Conservation (phyloP, 1,140 invertebrate species). For the Andrena cerasifolii region DNA sequence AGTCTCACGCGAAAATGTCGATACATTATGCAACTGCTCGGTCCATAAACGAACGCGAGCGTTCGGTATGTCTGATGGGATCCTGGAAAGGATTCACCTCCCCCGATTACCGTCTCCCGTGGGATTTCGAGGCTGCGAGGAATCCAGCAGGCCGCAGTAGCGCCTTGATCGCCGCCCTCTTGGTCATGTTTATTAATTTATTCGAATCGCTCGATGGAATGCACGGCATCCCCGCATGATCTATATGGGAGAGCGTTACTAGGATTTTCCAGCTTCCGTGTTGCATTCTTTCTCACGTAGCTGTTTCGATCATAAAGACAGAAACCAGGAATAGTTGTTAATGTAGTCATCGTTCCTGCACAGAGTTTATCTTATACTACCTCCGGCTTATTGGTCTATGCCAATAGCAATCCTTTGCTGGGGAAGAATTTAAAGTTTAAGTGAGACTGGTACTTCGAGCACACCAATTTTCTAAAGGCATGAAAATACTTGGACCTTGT, state of each 20-base stretch:
- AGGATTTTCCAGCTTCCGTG: conserved; percentile 42
- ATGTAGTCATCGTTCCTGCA: conserved; percentile 3
- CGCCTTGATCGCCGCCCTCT: background rate
- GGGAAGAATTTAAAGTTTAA: too few relatives aligned
- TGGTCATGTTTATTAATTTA: conserved; percentile 64
- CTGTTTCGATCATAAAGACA: conserved; percentile 30
- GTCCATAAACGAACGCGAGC: conserved; percentile 76
- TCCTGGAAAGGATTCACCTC: conserved; percentile 21
- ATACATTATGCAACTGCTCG: conserved; percentile 81
- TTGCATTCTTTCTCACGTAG: conserved; percentile 61
- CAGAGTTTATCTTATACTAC: background rate
- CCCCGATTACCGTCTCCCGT: background rate
- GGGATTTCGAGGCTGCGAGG: background rate
- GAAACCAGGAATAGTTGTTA: conserved; percentile 13
- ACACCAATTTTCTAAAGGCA: too few relatives aligned
- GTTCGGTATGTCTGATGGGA: conserved; percentile 21
- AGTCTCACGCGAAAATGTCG: conserved; percentile 72
- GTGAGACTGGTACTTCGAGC: too few relatives aligned
- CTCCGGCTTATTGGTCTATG: too few relatives aligned
- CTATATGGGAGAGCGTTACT: conserved; percentile 19
- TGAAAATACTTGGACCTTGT: too few relatives aligned
- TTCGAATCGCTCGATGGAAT: conserved; percentile 37
- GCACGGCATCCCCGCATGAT: conserved; percentile 25
- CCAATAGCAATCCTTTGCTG: too few relatives aligned
- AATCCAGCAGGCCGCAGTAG: conserved; percentile 15